These are phyloP conservation scores for Philotrypesis tridentata DNA, from an alignment of 1,140 invertebrate species.

Conservation along the genomic window DNA sequence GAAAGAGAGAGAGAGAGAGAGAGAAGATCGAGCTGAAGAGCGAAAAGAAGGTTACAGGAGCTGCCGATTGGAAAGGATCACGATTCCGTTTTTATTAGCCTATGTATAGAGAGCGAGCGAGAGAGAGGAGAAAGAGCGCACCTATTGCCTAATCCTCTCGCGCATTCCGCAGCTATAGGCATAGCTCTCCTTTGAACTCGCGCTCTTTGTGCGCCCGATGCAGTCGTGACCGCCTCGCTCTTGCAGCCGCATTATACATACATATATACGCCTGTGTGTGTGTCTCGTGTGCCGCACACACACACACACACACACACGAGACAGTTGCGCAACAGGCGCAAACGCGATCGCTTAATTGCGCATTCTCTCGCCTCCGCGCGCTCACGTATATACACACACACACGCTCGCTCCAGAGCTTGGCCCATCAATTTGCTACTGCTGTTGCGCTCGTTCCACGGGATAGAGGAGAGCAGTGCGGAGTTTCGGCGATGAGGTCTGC, in stretches of 20 bases:
- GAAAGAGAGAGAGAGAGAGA: slow-evolving; percentile 30
- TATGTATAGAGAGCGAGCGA: slow-evolving; percentile 18
- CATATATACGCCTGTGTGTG: background rate
- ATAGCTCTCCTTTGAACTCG: slow-evolving; percentile 40
- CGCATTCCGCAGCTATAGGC: slow-evolving; percentile 23
- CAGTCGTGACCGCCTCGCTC: slow-evolving; percentile 9
- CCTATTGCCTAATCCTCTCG: background rate
- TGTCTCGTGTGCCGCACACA: background rate
- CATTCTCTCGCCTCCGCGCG: slow-evolving; percentile 8
- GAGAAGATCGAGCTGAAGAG: slow-evolving; percentile 44
- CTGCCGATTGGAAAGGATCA: slow-evolving; percentile 62
- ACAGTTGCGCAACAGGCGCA: slow-evolving; percentile 32
- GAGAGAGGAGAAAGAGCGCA: slow-evolving; percentile 18
- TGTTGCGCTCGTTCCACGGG: background rate
- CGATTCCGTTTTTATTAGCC: slow-evolving; percentile 65
- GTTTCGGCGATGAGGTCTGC: background rate
- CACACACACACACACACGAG: too few relatives aligned
- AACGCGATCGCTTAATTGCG: slow-evolving; percentile 48
- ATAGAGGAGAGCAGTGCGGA: background rate
- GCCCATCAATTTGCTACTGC: background rate
- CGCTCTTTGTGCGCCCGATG: slow-evolving; percentile 18
- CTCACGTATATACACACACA: too few relatives aligned
- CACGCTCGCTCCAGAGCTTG: background rate
- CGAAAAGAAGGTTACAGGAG: slow-evolving; percentile 54
- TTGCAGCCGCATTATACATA: background rate